Conservation (phyloP, 1,140 invertebrate species). For the Phthorimaea operculella region DNA sequence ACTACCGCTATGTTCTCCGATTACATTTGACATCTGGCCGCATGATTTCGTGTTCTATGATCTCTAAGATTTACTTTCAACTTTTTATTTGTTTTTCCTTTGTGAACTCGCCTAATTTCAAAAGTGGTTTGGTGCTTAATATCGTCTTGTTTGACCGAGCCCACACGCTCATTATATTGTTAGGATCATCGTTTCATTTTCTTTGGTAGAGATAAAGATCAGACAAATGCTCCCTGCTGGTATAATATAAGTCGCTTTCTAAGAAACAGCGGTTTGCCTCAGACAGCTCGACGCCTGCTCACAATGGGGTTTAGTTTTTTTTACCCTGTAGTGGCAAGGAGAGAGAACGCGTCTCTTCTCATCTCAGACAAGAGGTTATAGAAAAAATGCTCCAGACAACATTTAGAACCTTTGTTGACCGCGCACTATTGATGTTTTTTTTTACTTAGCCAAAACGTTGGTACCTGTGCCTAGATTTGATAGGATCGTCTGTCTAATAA, state of each 20-base stretch:
- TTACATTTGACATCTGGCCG: slow-evolving; percentile 13
- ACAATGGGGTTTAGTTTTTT: slow-evolving; percentile 58
- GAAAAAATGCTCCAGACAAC: slow-evolving; percentile 48
- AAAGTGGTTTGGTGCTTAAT: too few relatives aligned
- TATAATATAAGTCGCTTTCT: slow-evolving; percentile 24
- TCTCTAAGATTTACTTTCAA: too few relatives aligned
- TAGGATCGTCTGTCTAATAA: slow-evolving; percentile 31
- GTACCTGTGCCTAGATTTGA: slow-evolving; percentile 27
- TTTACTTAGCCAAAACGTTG: slow-evolving; percentile 36
- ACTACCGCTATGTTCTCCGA: slow-evolving; percentile 12
- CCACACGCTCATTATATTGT: neutral
- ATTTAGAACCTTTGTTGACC: slow-evolving; percentile 41
- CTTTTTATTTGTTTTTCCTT: too few relatives aligned
- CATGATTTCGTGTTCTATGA: neutral
- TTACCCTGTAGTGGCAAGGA: slow-evolving; percentile 27
- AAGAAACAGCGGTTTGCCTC: slow-evolving; percentile 44
- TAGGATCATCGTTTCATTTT: neutral
- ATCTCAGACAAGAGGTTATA: slow-evolving; percentile 31
- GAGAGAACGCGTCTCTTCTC: slow-evolving; percentile 32
- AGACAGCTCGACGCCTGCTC: slow-evolving; percentile 60
- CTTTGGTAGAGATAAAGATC: slow-evolving; percentile 3
- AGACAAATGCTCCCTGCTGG: neutral
- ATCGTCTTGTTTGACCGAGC: neutral
- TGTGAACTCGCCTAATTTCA: too few relatives aligned
- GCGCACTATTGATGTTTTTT: slow-evolving; percentile 51